Percentiles rank a stretch among this genome's conserved stretches.
These are phyloP conservation scores for Dipodomys spectabilis DNA, from an alignment of 2,113 vertebrate species.

Conservation along the genomic window DNA sequence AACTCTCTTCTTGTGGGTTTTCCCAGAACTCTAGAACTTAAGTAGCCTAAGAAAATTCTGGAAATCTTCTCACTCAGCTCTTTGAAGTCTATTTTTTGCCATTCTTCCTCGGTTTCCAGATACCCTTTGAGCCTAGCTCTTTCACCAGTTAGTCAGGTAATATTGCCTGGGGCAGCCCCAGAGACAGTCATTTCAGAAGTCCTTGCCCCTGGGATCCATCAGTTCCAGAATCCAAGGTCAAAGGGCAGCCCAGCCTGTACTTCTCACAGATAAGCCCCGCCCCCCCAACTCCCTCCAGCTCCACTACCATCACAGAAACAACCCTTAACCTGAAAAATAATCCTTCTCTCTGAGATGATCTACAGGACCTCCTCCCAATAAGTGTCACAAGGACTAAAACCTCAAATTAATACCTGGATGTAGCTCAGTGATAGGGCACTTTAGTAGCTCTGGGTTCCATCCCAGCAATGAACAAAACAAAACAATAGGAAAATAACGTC, in stretches of 20 bases:
- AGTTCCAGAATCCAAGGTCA: background rate
- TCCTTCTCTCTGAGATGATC: background rate
- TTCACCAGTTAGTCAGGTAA: background rate
- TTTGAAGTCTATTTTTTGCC: background rate
- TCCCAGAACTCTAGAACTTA: background rate
- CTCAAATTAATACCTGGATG: background rate
- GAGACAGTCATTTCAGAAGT: background rate
- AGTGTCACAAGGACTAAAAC: background rate
- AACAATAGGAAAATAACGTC: background rate
- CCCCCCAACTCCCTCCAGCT: background rate
- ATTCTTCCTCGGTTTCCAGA: slow-evolving; percentile 27
- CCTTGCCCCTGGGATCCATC: background rate
- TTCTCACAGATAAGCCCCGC: background rate
- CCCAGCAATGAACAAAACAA: background rate
- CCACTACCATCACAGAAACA: background rate
- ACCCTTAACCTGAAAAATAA: background rate
- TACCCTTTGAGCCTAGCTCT: background rate
- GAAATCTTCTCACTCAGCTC: background rate
- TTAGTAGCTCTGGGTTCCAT: background rate
- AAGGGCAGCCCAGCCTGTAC: background rate
- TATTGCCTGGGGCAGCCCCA: background rate
- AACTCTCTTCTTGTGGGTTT: background rate
- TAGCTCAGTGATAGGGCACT: background rate
- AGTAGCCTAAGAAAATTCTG: slow-evolving; percentile 8
- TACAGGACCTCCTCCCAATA: background rate